These are phyloP conservation scores for Pocillopora verrucosa DNA, from an alignment of 64 coral and sea anemone genomes.

Conservation along the genomic window DNA sequence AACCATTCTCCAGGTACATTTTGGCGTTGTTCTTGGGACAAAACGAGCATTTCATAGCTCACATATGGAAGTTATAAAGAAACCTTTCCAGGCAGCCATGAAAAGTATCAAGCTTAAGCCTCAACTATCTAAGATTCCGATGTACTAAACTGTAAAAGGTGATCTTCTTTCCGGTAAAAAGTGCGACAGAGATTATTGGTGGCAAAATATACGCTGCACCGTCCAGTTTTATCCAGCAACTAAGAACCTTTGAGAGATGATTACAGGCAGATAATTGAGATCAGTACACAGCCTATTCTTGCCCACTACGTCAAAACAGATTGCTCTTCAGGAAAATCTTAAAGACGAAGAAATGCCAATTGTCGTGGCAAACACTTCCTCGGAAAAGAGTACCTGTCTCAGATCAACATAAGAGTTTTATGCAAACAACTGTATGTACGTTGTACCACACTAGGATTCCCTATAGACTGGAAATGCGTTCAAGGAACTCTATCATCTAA, in stretches of 20 bases:
- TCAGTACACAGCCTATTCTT: slow-evolving; percentile 65
- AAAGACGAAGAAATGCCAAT: slow-evolving; percentile 20
- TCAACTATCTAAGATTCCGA: slow-evolving; percentile 29
- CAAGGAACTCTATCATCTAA: slow-evolving; percentile 20
- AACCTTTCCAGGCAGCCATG: slow-evolving; percentile 10
- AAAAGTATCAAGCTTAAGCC: slow-evolving; percentile 34
- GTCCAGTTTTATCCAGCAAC: slow-evolving; percentile 60
- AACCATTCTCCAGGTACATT: slow-evolving; percentile 30
- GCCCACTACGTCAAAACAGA: slow-evolving; percentile 67
- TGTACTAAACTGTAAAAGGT: slow-evolving; percentile 63
- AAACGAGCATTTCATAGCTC: slow-evolving; percentile 74
- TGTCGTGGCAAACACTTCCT: slow-evolving; percentile 47
- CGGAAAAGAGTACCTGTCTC: slow-evolving; percentile 47
- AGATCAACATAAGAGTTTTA: slow-evolving; percentile 56
- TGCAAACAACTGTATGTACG: slow-evolving; percentile 49
- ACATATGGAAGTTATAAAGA: slow-evolving; percentile 64
- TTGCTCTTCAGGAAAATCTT: slow-evolving; percentile 38
- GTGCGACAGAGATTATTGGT: slow-evolving; percentile 60
- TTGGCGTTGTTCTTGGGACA: slow-evolving; percentile 62
- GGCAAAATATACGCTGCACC: slow-evolving; percentile 69
- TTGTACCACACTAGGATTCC: slow-evolving; percentile 43
- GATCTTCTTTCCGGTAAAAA: slow-evolving; percentile 3
- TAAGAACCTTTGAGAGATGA: slow-evolving; percentile 37
- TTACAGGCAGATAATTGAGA: slow-evolving; percentile 63
- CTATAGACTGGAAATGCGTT: slow-evolving; percentile 51